These are phyloP conservation scores for Apodemia hepburni DNA, from an alignment of 2,888 invertebrate genomes.

Conservation along the genomic window DNA sequence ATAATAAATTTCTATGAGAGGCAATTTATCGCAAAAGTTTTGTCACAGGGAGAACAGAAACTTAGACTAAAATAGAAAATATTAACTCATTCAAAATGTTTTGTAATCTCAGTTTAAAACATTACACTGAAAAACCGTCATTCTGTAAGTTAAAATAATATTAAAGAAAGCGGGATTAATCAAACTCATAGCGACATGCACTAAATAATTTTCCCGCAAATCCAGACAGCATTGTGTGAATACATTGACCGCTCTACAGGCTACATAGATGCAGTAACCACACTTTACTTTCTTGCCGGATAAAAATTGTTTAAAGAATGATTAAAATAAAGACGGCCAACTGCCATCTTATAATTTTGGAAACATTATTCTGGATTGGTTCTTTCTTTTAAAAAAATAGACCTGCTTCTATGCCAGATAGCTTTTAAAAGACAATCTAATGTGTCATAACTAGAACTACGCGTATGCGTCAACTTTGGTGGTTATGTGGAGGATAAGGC, in stretches of 20 bases:
- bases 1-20: too few species aligned
- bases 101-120: background rate
- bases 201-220: conserved; percentile 32
- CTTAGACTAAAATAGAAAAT: background rate
- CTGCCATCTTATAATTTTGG: too few species aligned
- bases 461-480: too few species aligned
- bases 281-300: background rate
- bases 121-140: background rate
- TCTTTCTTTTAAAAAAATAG: too few species aligned
- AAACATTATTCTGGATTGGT: too few species aligned
- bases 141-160: background rate
- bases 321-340: too few species aligned
- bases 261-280: conserved; percentile 2
- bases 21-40: too few species aligned
- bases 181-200: conserved; percentile 28
- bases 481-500: too few species aligned
- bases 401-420: too few species aligned
- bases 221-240: conserved; percentile 39
- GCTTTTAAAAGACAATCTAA: too few species aligned
- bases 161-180: conserved; percentile 17
- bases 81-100: background rate
- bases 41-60: too few species aligned
- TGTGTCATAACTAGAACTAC: too few species aligned
- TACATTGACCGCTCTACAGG: conserved; percentile 32
- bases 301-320: background rate